Evolutionary conservation across 2,113 vertebrate species (phyloP), one percentile per base, ranked within the genome.

Genomic region (Ptychochromis oligacanthus): DNA sequence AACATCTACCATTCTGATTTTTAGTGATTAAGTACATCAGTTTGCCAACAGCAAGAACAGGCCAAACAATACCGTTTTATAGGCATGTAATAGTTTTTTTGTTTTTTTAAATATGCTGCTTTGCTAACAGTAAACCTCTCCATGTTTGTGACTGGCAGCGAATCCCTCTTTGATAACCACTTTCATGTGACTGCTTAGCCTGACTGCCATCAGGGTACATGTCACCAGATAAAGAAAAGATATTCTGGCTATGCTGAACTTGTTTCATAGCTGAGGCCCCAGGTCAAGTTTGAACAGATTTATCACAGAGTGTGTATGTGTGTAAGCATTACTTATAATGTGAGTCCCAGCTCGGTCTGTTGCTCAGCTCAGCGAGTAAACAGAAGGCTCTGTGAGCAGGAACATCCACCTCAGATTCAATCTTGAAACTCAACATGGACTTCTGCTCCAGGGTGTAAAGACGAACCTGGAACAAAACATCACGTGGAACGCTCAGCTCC

Each of bases 391-490:
- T 95, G 77, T 80, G 10, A 1, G 97, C 95, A 0, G 96, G 60
- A 60, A 97, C 92, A 0, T 91, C 81, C 52, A 97, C 96, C 0
- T 90, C 87, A 3, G 96, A 94, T 90, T 98, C 97, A 18, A 98
- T 94, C 61, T 92, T 95, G 90, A 99, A 95, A 56, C 97, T 98
- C 62, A 99, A 93, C 83, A 92, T 96, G 70, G 94, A 95, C 89
- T 97, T 97, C 57, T 98, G 96, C 91, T 99, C 98, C 91, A 99
- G 90, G 0, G 94, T 98, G 92, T 96, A 99, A 36, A 99, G 96
- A 72, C 83, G 88, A 26, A 98, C 96, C 98, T 99, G 49, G 17
- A 61, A 57, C 40, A 75, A 28, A 9, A 77, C 9, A 26, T 6
- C 4, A 22, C 20, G 11, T 54, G 3, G 56, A 49, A 14, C 55